These are phyloP conservation scores for Ceyx cyanopectus DNA, from an alignment of 2,113 vertebrate species.

Conservation along the genomic window DNA sequence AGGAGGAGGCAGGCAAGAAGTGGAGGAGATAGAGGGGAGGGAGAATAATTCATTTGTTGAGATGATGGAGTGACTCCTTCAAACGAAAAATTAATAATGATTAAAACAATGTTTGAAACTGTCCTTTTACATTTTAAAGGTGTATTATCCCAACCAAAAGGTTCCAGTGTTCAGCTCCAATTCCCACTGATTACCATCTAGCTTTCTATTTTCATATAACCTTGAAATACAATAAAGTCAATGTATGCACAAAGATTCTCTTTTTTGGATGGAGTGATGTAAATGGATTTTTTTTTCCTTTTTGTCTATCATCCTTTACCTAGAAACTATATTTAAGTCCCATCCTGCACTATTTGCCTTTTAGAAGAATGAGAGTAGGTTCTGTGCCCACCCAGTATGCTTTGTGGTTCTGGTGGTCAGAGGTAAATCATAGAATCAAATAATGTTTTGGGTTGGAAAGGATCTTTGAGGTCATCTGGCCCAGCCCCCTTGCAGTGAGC, in stretches of 20 bases:
- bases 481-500: not conserved
- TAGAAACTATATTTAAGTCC: not conserved
- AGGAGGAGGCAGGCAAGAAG: not conserved
- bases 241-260: constrained; percentile 55
- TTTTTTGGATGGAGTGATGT: not conserved
- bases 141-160: constrained; percentile 26
- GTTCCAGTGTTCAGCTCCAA: constrained; percentile 19
- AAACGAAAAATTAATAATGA: constrained; percentile 64
- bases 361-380: not conserved
- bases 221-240: constrained; percentile 70
- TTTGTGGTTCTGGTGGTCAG: not conserved
- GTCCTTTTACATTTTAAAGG: constrained; percentile 61
- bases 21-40: not conserved
- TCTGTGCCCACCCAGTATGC: not conserved
- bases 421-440: not conserved
- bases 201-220: constrained; percentile 67
- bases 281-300: not conserved
- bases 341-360: not conserved
- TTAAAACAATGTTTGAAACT: constrained; percentile 59
- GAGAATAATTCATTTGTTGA: constrained; percentile 29
- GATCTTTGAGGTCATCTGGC: not conserved
- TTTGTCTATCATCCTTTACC: not conserved
- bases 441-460: not conserved
- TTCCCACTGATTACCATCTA: constrained; percentile 43
- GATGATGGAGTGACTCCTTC: constrained; percentile 66